Conservation (phyloP, 2,797 vertebrate genomes). For the Muraenolepis orangiensis region DNA sequence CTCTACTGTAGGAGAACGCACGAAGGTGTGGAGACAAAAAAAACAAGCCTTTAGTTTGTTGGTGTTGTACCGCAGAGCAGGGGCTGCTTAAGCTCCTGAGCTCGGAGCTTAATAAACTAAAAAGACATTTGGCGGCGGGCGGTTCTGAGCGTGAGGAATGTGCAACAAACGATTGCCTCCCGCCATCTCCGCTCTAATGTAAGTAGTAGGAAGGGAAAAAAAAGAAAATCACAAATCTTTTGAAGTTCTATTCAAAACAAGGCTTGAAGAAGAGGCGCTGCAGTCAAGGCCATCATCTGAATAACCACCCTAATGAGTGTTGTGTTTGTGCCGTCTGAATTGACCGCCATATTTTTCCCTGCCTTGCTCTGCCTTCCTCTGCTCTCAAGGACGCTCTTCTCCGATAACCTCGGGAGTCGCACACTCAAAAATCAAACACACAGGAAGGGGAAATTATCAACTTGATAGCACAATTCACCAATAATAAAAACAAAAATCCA, state of each 20-base stretch:
- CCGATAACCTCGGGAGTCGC: slow-evolving; percentile 57
- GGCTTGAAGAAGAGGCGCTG: slow-evolving; percentile 60
- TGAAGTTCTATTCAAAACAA: slow-evolving; percentile 67
- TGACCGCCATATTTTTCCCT: slow-evolving; percentile 51
- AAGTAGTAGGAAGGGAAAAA: slow-evolving; percentile 26
- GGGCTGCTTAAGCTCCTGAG: slow-evolving; percentile 23
- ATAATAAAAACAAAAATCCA: slow-evolving; percentile 9
- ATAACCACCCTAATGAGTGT: slow-evolving; percentile 60
- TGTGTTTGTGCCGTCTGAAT: slow-evolving; percentile 55
- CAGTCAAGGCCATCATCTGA: slow-evolving; percentile 66
- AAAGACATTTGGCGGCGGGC: slow-evolving; percentile 40
- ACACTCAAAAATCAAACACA: slow-evolving; percentile 25
- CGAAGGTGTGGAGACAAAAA: background rate
- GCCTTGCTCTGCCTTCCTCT: slow-evolving; percentile 19
- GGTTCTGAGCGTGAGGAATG: slow-evolving; percentile 53
- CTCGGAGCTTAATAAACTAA: slow-evolving; percentile 44
- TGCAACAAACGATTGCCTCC: slow-evolving; percentile 67
- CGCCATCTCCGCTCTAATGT: slow-evolving; percentile 36
- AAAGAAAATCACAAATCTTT: slow-evolving; percentile 43
- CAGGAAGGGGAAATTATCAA: slow-evolving; percentile 35
- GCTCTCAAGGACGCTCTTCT: slow-evolving; percentile 62
- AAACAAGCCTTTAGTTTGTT: slow-evolving; percentile 13
- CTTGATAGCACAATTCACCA: slow-evolving; percentile 28
- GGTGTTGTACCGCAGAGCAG: slow-evolving; percentile 3
- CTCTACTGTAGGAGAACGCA: slow-evolving; percentile 8